phyloP scores from a whole-genome alignment of 2,797 vertebrate genomes.

The Manis javanica region DNA sequence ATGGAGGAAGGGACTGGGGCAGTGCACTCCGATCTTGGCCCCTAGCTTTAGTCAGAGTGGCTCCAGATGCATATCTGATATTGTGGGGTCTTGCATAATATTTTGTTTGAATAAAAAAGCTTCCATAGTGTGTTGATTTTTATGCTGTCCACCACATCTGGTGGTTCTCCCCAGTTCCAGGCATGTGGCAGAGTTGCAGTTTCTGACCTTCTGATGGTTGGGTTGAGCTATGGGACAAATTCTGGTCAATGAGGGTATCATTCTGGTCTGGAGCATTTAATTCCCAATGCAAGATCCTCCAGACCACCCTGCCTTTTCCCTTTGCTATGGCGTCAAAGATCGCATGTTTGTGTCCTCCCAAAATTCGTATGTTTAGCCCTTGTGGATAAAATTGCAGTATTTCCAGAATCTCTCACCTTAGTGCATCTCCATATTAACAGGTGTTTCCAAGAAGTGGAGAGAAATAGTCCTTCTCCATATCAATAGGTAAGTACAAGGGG shows the following conservation, averaged over 20 bases:
- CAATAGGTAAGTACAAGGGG: too few species aligned
- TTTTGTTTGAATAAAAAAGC: not conserved
- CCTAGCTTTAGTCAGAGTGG: not conserved
- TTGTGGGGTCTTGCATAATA: not conserved
- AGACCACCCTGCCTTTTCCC: not conserved
- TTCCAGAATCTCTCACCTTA: too few species aligned
- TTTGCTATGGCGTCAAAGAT: not conserved
- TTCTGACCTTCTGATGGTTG: not conserved
- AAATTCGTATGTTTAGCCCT: not conserved
- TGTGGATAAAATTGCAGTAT: too few species aligned
- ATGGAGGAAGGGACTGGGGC: fast-evolving
- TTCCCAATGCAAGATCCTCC: not conserved
- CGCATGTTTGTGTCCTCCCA: not conserved
- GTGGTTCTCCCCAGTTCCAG: not conserved
- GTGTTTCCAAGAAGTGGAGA: too few species aligned
- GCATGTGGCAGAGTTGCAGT: fast-evolving
- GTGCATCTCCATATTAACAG: too few species aligned
- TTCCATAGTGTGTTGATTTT: not conserved
- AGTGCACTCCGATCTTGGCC: not conserved
- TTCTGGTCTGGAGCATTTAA: not conserved
- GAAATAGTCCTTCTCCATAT: too few species aligned
- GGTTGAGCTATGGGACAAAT: not conserved
- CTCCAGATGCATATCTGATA: not conserved
- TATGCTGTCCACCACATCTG: not conserved
- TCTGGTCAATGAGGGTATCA: not conserved